Evolutionary conservation across 2,113 vertebrate species (phyloP), one percentile per base, ranked within the genome.

Genomic region (Ibidorhyncha struthersii): DNA sequence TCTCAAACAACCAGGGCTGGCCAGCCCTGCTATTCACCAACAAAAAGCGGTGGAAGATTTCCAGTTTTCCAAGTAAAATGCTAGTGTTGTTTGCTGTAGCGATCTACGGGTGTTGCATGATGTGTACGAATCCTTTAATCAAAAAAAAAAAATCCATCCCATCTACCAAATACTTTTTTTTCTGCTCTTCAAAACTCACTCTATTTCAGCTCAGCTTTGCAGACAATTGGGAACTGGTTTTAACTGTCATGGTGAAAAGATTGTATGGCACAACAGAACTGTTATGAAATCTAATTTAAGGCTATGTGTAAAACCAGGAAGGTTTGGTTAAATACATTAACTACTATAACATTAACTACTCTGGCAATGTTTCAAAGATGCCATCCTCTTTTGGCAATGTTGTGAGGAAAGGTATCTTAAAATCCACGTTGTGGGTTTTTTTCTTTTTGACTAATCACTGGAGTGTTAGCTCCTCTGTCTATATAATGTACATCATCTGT

Each of bases 1-100:
- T 97, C 83, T 86, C 94, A 50, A 36, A 70, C 45, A 88, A 59
- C 27, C 36, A 49, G 38, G 49, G 18, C 90, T 89, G 91, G 55
- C 86, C 77, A 78, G 59, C 0, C 1, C 45, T 38, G 41, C 52
- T 56, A 43, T 74, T 82, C 69, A 77, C 56, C 65, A 41, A 1
- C 21, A 70, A 55, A 53, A 86, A 52, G 38, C 0, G 4, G 36
- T 92, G 91, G 83, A 87, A 89, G 43, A 38, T 27, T 90, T 91
- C 82, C 73, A 80, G 47, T 82, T 86, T 92, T 70, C 71, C 63
- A 74, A 45, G 77, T 47, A 22, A 86, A 89, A 81, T 4, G 15
- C 50, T 45, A 5, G 11, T 30, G 76, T 3, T 82, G 82, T 66
- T 86, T 0, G 0, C 70, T 56, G 58, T 11, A 30, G 81, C 2